Evolutionary conservation across 1,140 invertebrate species (phyloP).

Genomic region (Caenorhabditis tropicalis): DNA sequence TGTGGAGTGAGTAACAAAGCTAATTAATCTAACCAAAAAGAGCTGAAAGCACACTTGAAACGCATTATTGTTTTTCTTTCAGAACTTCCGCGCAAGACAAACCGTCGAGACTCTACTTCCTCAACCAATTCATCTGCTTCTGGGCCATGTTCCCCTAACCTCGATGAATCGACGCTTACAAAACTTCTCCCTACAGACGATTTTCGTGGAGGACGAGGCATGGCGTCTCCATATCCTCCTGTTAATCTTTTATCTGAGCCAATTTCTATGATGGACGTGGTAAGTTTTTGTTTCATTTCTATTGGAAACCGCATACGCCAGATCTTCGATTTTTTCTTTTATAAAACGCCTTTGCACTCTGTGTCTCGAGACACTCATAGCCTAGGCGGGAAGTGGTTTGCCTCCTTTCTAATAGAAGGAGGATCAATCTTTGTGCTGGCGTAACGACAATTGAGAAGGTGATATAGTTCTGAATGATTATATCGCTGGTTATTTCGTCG

Average conservation of each 20-base stretch:
- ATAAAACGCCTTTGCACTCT: background rate
- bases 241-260: background rate
- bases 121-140: background rate
- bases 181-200: conserved; percentile 4
- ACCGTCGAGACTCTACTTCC: background rate
- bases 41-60: background rate
- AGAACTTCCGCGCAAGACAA: conserved; percentile 8
- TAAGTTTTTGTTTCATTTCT: background rate
- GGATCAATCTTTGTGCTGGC: background rate
- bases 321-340: background rate
- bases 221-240: background rate
- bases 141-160: background rate
- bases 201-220: background rate
- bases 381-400: background rate
- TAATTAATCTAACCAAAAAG: background rate
- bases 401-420: background rate
- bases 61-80: background rate
- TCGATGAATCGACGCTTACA: conserved; percentile 21
- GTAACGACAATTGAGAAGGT: background rate
- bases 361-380: background rate
- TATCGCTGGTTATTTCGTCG: conserved; percentile 24
- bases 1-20: background rate
- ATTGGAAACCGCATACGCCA: background rate
- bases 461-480: background rate
- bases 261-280: conserved; percentile 8